These are phyloP conservation scores for Vesta saturnalis DNA, from an alignment of 2,888 invertebrate species.

Conservation along the genomic window DNA sequence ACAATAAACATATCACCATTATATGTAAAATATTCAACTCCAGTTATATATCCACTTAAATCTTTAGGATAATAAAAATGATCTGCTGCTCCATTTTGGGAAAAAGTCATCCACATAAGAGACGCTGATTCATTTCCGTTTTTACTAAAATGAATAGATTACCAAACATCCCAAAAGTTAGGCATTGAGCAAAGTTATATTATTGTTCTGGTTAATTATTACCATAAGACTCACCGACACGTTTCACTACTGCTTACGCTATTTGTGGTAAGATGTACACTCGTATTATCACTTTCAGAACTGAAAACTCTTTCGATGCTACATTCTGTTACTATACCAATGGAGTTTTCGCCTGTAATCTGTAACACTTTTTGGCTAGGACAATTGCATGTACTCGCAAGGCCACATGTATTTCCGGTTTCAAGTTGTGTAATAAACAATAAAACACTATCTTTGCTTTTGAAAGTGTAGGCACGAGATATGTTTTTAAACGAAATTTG, in stretches of 20 bases:
- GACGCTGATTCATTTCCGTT: constrained; percentile 50
- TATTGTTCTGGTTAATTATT: too few species aligned
- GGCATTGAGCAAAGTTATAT: neutral
- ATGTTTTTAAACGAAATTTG: constrained; percentile 52
- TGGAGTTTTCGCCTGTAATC: constrained; percentile 52
- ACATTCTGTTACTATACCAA: constrained; percentile 49
- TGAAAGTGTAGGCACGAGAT: constrained; percentile 45
- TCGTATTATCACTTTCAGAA: constrained; percentile 51
- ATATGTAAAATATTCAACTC: constrained; percentile 55
- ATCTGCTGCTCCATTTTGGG: constrained; percentile 38
- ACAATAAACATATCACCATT: constrained; percentile 51
- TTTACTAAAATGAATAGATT: constrained; percentile 1
- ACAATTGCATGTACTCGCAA: constrained; percentile 53
- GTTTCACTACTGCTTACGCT: constrained; percentile 50
- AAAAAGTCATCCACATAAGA: constrained; percentile 49
- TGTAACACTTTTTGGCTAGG: constrained; percentile 53
- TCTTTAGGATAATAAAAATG: constrained; percentile 25
- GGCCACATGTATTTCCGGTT: constrained; percentile 50
- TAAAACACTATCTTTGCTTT: constrained; percentile 48
- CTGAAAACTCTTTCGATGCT: constrained; percentile 54
- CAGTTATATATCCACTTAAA: constrained; percentile 55
- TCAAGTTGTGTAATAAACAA: constrained; percentile 51
- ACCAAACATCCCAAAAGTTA: neutral
- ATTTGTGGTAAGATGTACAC: constrained; percentile 54
- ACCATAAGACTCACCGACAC: constrained; percentile 52